These are phyloP conservation scores for Poecilia latipinna DNA, from an alignment of 2,113 vertebrate species.

Conservation along the genomic window DNA sequence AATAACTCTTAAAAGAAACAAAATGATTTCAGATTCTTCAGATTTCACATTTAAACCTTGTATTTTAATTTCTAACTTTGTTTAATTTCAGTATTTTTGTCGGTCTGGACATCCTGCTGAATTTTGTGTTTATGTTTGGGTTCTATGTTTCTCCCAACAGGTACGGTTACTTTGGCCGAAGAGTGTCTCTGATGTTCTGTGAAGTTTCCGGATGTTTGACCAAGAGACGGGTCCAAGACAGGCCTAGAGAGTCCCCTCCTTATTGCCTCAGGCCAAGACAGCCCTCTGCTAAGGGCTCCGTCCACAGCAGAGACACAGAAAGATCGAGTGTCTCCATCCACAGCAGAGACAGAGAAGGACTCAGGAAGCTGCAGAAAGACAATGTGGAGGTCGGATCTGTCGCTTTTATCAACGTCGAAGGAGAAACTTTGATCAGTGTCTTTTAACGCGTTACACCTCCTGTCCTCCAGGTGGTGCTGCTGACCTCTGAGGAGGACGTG, in stretches of 20 bases:
- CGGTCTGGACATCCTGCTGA: no score
- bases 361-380: constrained; percentile 82
- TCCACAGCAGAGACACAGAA: constrained; percentile 41
- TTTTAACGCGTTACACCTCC: no score
- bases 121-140: not conserved
- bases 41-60: no score
- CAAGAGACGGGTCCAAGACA: constrained; percentile 82
- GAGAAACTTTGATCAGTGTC: not conserved
- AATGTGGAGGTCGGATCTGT: constrained; percentile 81
- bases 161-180: constrained; percentile 93
- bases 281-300: no score
- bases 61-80: not conserved
- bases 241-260: no score
- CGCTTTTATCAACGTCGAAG: not conserved
- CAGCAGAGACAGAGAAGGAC: constrained; percentile 80
- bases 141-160: constrained; percentile 60
- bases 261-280: no score
- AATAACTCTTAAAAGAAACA: no score
- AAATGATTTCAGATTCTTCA: no score
- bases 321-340: constrained; percentile 85
- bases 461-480: constrained; percentile 81
- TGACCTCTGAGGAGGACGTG: constrained; percentile 80
- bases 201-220: constrained; percentile 89
- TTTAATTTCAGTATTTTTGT: not conserved
- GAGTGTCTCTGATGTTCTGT: constrained; percentile 87